Evolutionary conservation across 2,888 invertebrate species (phyloP).

Genomic region (Smittia sp.): DNA sequence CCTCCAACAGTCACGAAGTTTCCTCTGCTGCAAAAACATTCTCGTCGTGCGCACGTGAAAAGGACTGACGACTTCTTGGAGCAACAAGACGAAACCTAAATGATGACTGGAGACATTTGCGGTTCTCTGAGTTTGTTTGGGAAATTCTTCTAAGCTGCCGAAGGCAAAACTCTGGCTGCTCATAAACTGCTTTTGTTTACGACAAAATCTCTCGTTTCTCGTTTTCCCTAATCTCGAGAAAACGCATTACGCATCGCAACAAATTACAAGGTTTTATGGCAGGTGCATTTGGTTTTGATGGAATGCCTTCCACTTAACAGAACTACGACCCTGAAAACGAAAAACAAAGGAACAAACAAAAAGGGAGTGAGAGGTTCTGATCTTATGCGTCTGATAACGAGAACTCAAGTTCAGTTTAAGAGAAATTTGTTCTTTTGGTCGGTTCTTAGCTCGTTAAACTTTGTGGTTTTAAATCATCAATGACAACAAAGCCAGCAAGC

Average conservation of each 20-base stretch:
- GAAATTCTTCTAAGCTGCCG: background rate
- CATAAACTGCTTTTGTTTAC: background rate
- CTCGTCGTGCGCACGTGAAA: background rate
- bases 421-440: background rate
- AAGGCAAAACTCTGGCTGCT: background rate
- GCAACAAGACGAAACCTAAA: background rate
- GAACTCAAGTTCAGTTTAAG: background rate
- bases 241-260: constrained; percentile 35
- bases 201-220: background rate
- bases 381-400: constrained; percentile 33
- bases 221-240: background rate
- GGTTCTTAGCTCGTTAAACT: background rate
- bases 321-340: constrained; percentile 28
- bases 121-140: background rate
- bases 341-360: constrained; percentile 9
- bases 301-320: constrained; percentile 28
- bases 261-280: constrained; percentile 34
- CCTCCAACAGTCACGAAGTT: constrained; percentile 13
- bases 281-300: constrained; percentile 32
- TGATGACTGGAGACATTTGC: background rate
- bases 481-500: constrained; percentile 13
- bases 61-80: background rate
- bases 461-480: constrained; percentile 34
- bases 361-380: constrained; percentile 7
- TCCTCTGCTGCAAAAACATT: background rate